Percentiles rank a stretch among this genome's conserved stretches.
Evolutionary conservation across 2,888 invertebrate species (phyloP).

Genomic region (Ischnus inquisitorius): DNA sequence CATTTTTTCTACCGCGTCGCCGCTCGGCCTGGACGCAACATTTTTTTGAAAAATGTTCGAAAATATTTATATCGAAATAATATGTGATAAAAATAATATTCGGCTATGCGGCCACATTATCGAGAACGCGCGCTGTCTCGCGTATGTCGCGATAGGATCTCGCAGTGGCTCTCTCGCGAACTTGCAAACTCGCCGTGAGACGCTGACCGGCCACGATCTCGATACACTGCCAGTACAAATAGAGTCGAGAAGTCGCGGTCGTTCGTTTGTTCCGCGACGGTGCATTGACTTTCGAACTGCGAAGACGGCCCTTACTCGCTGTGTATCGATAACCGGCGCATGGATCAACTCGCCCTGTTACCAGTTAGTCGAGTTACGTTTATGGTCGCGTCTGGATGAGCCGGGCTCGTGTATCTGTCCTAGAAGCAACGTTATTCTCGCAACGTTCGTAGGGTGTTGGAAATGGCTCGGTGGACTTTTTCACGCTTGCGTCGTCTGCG

Average conservation of each 20-base stretch:
- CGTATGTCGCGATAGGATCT: background rate
- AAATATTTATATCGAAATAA: too few relatives aligned
- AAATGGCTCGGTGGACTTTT: too few relatives aligned
- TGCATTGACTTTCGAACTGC: slow-evolving; percentile 5
- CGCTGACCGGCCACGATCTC: background rate
- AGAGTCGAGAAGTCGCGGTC: slow-evolving; percentile 7
- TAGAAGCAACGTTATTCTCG: slow-evolving; percentile 44
- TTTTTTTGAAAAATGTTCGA: too few relatives aligned
- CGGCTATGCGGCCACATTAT: too few relatives aligned
- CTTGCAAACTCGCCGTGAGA: slow-evolving; percentile 10
- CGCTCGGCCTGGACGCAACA: background rate
- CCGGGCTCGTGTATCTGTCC: slow-evolving; percentile 15
- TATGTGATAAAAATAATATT: background rate
- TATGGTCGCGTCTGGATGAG: slow-evolving; percentile 72
- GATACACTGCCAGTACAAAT: background rate
- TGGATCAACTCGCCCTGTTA: slow-evolving; percentile 73
- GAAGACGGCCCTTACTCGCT: slow-evolving; percentile 21
- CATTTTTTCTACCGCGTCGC: background rate
- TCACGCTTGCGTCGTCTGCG: too few relatives aligned
- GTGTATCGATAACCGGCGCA: slow-evolving; percentile 32
- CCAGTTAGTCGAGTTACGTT: slow-evolving; percentile 81
- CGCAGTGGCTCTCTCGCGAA: background rate
- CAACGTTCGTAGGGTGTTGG: slow-evolving; percentile 4
- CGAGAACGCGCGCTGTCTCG: too few relatives aligned
- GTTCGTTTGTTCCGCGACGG: background rate